These are phyloP conservation scores for Drosophila leonis DNA, from an alignment of 2,888 invertebrate genomes.

Conservation along the genomic window DNA sequence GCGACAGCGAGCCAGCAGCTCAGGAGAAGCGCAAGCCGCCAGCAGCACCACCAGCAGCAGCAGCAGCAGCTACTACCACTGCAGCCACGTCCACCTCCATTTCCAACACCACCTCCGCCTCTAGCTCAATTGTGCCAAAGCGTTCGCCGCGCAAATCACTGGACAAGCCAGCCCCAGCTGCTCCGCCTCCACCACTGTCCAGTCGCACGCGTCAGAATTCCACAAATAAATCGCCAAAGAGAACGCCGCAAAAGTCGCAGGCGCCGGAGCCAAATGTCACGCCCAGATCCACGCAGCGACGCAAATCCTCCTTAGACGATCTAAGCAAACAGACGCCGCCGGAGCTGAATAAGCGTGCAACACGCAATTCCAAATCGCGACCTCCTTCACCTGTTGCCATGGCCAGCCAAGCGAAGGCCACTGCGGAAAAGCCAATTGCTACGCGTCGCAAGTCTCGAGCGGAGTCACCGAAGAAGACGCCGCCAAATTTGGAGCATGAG, in stretches of 20 bases:
- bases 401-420: constrained; percentile 31
- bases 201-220: constrained; percentile 66
- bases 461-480: constrained; percentile 66
- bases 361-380: constrained; percentile 74
- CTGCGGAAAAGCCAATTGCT: constrained; percentile 50
- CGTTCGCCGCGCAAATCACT: constrained; percentile 77
- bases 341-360: constrained; percentile 64
- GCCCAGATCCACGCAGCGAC: constrained; percentile 47
- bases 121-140: constrained; percentile 68
- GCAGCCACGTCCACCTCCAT: constrained; percentile 24
- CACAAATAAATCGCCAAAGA: constrained; percentile 74
- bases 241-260: constrained; percentile 64
- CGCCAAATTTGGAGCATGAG: constrained; percentile 82
- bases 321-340: constrained; percentile 35
- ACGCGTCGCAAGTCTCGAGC: constrained; percentile 58
- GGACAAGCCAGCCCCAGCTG: constrained; percentile 49
- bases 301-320: constrained; percentile 81
- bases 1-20: constrained; percentile 45
- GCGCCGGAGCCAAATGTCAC: constrained; percentile 31
- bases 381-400: constrained; percentile 44
- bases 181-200: constrained; percentile 18
- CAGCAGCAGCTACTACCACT: neutral
- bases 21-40: constrained; percentile 38
- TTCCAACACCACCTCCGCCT: constrained; percentile 18
- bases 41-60: constrained; percentile 15